Conservation (phyloP, 2,888 invertebrate genomes). For the Lypha dubia region DNA sequence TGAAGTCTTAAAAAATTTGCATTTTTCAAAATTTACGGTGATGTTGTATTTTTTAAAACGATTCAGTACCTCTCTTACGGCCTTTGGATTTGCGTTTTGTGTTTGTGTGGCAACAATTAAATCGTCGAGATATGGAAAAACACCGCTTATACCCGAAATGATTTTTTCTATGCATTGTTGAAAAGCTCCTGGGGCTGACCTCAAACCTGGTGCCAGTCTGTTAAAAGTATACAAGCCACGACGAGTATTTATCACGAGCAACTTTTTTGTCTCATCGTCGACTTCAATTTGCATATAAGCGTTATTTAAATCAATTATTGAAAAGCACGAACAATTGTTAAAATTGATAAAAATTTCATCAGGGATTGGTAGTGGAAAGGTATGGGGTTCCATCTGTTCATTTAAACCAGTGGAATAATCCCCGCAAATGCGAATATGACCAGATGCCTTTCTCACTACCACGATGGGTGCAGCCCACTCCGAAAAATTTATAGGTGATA, state of each 20-base stretch:
- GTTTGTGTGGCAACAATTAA: slow-evolving; percentile 46
- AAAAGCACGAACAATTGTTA: slow-evolving; percentile 29
- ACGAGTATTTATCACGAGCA: slow-evolving; percentile 69
- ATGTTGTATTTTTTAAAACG: slow-evolving; percentile 53
- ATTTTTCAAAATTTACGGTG: slow-evolving; percentile 56
- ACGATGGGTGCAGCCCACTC: slow-evolving; percentile 73
- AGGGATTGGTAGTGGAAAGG: too few relatives aligned
- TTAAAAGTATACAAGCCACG: slow-evolving; percentile 72
- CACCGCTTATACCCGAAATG: slow-evolving; percentile 25
- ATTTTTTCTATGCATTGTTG: slow-evolving; percentile 65
- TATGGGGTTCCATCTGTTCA: too few relatives aligned
- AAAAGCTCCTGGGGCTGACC: slow-evolving; percentile 69
- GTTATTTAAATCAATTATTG: slow-evolving; percentile 69
- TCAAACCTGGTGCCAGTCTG: slow-evolving; percentile 64
- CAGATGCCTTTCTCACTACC: slow-evolving; percentile 58
- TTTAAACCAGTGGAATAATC: too few relatives aligned
- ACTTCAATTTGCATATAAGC: slow-evolving; percentile 73
- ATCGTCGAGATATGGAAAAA: slow-evolving; percentile 55
- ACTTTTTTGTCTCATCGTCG: slow-evolving; percentile 66
- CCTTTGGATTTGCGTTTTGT: slow-evolving; percentile 29
- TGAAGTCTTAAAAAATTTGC: slow-evolving; percentile 61
- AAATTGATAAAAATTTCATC: too few relatives aligned
- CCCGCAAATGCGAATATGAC: too few relatives aligned
- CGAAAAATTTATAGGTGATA: slow-evolving; percentile 69
- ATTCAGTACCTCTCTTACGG: slow-evolving; percentile 47